Base-by-base conservation (phyloP, 2,888 invertebrate genomes). In the Xanthia icteritia region DNA sequence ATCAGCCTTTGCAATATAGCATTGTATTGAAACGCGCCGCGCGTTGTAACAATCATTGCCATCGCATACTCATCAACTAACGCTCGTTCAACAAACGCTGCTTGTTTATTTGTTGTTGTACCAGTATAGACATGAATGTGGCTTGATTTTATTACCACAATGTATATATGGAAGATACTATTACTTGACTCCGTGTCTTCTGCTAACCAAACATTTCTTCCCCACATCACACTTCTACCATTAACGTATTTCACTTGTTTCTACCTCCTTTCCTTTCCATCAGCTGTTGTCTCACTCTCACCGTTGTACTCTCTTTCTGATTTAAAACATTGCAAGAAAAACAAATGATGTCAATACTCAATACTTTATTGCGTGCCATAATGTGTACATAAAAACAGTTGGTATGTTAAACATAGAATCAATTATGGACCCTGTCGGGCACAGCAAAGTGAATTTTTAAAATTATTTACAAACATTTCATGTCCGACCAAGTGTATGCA, bases 21-120 rank as follows among this genome's bases (percentile, higher is more conserved):
- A 64, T 64, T 71, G 76, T 69, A 58, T 73, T 60, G 58, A 54
- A 67, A 51, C 75, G 54, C 68, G 54, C 15, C 56, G 36, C 48
- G 68, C 39, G 60, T 39, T 64, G 82, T 51, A 61, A 72, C 71
- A 64, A 71, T 75, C 67, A 85, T 75, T 36, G 42, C 39, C 45
- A 75, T 75, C 48, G 67, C 82, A 68, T 51, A 64, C 82, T 82
- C 82, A 76, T 85, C 71, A 82, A 81, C 70, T 73, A 85, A 60
- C 66, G 48, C 60, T 71, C 45, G 70, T 75, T 71, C 36, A 64
- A 64, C 76, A 71, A 85, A 68, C 71, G 27, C 8, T 54, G 67
- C 71, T 82, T 68, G 71, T 85, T 68, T 85, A 56, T 82, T 82
- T 65, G n/a, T 70, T 65, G n/a, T 70, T 51, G 20, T 71, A 45